Conservation (phyloP, 2,113 vertebrate genomes). For the Serinus canaria region DNA sequence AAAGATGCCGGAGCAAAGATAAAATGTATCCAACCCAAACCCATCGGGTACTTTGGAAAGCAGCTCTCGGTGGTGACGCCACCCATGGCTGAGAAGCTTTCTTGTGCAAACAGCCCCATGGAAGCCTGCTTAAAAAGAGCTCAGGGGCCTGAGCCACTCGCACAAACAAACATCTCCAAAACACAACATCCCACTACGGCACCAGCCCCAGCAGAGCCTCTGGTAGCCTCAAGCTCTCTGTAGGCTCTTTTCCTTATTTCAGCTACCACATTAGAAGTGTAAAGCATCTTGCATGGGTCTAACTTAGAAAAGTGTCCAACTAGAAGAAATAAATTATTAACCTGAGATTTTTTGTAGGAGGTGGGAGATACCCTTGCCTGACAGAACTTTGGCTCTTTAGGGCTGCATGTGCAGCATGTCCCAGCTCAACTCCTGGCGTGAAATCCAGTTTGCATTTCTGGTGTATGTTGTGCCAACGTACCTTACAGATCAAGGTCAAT, state of each 20-base stretch:
- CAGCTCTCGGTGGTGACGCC: accelerated
- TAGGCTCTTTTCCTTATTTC: neutral
- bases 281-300: neutral
- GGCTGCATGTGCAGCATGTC: neutral
- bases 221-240: neutral
- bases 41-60: neutral
- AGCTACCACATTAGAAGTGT: neutral
- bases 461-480: neutral
- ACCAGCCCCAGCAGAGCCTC: neutral
- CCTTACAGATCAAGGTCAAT: neutral
- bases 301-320: neutral
- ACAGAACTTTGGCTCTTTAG: neutral
- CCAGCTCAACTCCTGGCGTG: neutral
- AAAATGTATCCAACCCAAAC: neutral
- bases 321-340: neutral
- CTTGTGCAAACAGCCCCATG: neutral
- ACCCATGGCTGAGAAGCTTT: neutral
- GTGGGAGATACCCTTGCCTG: neutral
- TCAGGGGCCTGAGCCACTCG: neutral
- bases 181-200: accelerated
- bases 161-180: neutral
- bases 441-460: neutral
- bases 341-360: neutral
- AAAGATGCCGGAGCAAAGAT: neutral
- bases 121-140: neutral